phyloP scores from a whole-genome alignment of 2,797 vertebrate species.

The Sebastolobus alascanus region DNA sequence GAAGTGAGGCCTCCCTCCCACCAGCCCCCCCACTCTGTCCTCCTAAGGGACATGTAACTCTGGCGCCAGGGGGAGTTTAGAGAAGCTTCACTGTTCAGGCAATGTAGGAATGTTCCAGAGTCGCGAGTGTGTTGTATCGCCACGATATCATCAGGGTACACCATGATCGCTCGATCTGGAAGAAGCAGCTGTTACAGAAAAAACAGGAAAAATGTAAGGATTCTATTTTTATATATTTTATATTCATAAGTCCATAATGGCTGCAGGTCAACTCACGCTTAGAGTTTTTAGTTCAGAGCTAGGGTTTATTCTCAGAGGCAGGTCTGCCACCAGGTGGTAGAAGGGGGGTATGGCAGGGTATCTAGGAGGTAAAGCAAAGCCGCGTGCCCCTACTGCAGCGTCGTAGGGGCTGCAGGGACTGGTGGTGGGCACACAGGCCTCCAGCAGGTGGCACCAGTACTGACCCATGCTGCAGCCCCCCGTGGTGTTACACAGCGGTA shows the following conservation, averaged over 20 bases:
- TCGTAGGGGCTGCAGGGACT: constrained; percentile 84
- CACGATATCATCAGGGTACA: constrained; percentile 87
- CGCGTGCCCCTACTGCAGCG: constrained; percentile 41
- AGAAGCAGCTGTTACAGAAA: constrained; percentile 73
- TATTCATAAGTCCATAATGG: neutral
- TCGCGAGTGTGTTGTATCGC: constrained; percentile 84
- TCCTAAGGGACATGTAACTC: constrained; percentile 81
- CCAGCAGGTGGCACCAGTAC: constrained; percentile 88
- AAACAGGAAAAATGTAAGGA: accelerated
- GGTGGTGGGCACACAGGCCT: constrained; percentile 79
- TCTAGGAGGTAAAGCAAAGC: constrained; percentile 79
- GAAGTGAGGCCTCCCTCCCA: constrained; percentile 74
- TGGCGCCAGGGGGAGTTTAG: constrained; percentile 83
- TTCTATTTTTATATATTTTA: no score
- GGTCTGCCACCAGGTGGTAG: constrained; percentile 85
- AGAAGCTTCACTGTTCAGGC: constrained; percentile 61
- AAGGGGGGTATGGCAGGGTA: constrained; percentile 77
- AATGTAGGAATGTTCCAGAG: constrained; percentile 80
- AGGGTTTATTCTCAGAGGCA: constrained; percentile 77
- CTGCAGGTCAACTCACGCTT: constrained; percentile 71
- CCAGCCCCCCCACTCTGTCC: constrained; percentile 83
- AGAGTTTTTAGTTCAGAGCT: constrained; percentile 71
- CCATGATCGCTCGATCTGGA: constrained; percentile 70
- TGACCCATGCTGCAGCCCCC: constrained; percentile 82
- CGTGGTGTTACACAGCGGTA: constrained; percentile 85